These are phyloP conservation scores for Apostichopus parvimensis DNA, from an alignment of 35 echinoderm and acorn worm species.

Conservation along the genomic window DNA sequence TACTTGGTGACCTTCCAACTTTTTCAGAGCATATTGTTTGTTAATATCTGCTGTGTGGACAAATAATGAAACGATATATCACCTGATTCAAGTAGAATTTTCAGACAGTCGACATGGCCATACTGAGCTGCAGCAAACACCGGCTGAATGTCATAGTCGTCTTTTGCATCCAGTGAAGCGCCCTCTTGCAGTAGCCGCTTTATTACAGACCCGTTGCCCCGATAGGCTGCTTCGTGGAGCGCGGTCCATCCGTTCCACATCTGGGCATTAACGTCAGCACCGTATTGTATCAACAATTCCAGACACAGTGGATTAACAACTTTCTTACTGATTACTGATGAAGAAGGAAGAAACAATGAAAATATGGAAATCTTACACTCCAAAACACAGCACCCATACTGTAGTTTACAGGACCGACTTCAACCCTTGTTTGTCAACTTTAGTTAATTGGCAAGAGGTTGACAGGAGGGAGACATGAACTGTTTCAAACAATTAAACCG, in stretches of 20 bases:
- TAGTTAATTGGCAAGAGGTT: neutral
- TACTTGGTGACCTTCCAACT: too few species aligned
- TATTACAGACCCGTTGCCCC: conserved; percentile 50
- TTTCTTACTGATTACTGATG: conserved; percentile 24
- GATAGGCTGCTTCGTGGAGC: conserved; percentile 73
- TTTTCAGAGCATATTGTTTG: too few species aligned
- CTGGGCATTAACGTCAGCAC: conserved; percentile 61
- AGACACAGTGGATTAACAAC: conserved; percentile 61
- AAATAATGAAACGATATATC: neutral
- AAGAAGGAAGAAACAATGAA: neutral
- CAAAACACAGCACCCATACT: too few species aligned
- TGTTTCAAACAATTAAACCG: too few species aligned
- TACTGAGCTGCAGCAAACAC: conserved; percentile 87
- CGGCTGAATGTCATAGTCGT: conserved; percentile 75
- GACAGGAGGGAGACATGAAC: too few species aligned
- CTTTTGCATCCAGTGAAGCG: conserved; percentile 38
- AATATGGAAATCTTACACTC: neutral
- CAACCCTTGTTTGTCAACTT: too few species aligned
- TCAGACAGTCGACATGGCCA: conserved; percentile 74
- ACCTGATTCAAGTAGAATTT: conserved; percentile 75
- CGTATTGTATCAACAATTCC: conserved; percentile 57
- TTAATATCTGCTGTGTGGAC: too few species aligned
- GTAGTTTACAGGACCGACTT: too few species aligned
- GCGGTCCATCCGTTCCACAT: conserved; percentile 74
- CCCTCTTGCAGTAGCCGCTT: conserved; percentile 53